Evolutionary conservation across 2,888 invertebrate species (phyloP).

Genomic region (Heliconius aoede): DNA sequence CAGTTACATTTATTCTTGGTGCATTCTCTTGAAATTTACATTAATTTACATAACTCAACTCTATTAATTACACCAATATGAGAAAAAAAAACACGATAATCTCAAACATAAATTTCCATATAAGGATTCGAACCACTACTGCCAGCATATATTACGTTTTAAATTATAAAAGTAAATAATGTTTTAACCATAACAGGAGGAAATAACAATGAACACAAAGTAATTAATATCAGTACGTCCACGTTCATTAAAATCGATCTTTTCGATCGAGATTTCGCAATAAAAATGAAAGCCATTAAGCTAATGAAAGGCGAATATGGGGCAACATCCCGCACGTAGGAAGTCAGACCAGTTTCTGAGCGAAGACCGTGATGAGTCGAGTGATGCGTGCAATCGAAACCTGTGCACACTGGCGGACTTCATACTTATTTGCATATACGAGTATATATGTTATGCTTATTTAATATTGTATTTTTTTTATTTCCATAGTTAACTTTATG

Average conservation of each 20-base stretch:
- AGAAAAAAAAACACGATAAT: background rate
- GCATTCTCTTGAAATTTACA: background rate
- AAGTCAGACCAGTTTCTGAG: constrained; percentile 75
- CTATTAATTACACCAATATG: background rate
- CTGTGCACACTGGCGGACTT: constrained; percentile 18
- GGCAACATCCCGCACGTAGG: constrained; percentile 79
- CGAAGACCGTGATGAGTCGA: constrained; percentile 72
- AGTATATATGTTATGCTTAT: background rate
- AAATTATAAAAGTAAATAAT: constrained; percentile 9
- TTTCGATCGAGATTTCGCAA: constrained; percentile 66
- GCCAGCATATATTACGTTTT: background rate
- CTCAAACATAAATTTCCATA: background rate
- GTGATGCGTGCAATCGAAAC: constrained; percentile 38
- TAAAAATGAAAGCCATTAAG: constrained; percentile 70
- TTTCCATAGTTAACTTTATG: background rate
- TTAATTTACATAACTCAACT: background rate
- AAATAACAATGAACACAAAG: constrained; percentile 34
- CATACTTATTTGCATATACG: background rate
- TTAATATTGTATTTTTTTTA: background rate
- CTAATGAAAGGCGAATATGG: constrained; percentile 78
- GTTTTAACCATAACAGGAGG: constrained; percentile 23
- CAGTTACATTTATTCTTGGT: too few relatives aligned
- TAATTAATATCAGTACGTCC: constrained; percentile 33
- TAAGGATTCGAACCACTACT: background rate
- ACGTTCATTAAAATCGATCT: constrained; percentile 44